Percentiles rank a stretch among this genome's conserved stretches.
Evolutionary conservation across 2,888 invertebrate genomes (phyloP).

Genomic region (Lithosia quadra): DNA sequence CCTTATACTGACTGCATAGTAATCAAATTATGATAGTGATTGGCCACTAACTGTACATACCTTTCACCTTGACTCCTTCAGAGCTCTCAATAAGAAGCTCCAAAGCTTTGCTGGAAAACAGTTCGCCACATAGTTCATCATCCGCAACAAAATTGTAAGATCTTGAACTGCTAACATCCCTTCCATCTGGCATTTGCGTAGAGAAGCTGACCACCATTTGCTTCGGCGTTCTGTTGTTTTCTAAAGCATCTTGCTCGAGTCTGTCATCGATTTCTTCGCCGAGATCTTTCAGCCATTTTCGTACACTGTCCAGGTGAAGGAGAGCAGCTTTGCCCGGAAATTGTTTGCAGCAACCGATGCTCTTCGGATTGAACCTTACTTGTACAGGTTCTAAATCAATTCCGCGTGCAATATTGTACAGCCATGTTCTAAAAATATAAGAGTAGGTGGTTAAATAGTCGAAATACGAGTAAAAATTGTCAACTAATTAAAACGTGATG

Average conservation of each 20-base stretch:
- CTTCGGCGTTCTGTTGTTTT: slow-evolving; percentile 94
- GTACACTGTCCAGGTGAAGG: slow-evolving; percentile 88
- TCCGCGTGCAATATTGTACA: slow-evolving; percentile 95
- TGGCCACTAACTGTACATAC: slow-evolving; percentile 46
- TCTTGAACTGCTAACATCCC: slow-evolving; percentile 89
- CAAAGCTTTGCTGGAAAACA: slow-evolving; percentile 89
- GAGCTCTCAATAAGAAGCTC: slow-evolving; percentile 89
- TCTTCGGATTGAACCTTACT: slow-evolving; percentile 94
- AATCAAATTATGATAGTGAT: not conserved
- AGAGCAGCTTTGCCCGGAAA: slow-evolving; percentile 94
- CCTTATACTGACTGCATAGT: too few species aligned
- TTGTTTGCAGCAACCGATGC: slow-evolving; percentile 98
- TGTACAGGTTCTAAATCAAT: slow-evolving; percentile 95
- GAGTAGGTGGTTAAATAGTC: not conserved
- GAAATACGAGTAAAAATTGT: not conserved
- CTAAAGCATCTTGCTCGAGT: slow-evolving; percentile 91
- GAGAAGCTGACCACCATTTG: slow-evolving; percentile 92
- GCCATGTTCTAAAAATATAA: slow-evolving; percentile 89
- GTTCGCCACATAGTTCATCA: slow-evolving; percentile 89
- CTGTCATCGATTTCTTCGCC: slow-evolving; percentile 94
- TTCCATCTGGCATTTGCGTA: slow-evolving; percentile 83
- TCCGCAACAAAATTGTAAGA: slow-evolving; percentile 85
- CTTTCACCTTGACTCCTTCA: slow-evolving; percentile 74
- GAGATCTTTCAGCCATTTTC: slow-evolving; percentile 94
- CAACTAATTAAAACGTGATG: not conserved